phyloP scores from a whole-genome alignment of 1,140 invertebrate species.

The Drosophila tani region DNA sequence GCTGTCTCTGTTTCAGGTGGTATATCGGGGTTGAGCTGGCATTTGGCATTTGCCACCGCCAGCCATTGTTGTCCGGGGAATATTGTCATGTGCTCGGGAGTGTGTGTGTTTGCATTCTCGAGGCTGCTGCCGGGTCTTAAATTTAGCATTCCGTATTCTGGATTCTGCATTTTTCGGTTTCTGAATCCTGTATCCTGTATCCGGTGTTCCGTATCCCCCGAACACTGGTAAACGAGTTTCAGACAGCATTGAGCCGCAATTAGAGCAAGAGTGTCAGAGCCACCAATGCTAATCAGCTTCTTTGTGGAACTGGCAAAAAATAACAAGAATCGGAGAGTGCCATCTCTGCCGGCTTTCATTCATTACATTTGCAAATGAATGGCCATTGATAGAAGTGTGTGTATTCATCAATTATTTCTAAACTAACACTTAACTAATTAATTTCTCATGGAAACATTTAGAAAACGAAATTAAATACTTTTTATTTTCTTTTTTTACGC shows the following conservation, averaged over 20 bases:
- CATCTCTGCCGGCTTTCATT: too few relatives aligned
- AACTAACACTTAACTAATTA: too few relatives aligned
- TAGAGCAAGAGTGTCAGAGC: slow-evolving; percentile 11
- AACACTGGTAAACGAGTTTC: slow-evolving; percentile 1
- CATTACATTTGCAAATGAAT: neutral
- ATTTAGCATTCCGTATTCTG: slow-evolving; percentile 21
- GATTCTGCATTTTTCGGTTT: slow-evolving; percentile 3
- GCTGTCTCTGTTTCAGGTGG: slow-evolving; percentile 10
- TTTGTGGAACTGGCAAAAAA: neutral
- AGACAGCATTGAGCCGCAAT: slow-evolving; percentile 14
- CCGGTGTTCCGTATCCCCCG: neutral
- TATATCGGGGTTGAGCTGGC: slow-evolving; percentile 32
- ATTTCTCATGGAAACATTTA: neutral
- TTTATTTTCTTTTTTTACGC: neutral
- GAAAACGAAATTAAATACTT: neutral
- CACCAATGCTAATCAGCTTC: slow-evolving; percentile 9
- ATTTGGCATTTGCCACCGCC: slow-evolving; percentile 49
- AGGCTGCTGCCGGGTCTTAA: slow-evolving; percentile 19
- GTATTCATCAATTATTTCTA: too few relatives aligned
- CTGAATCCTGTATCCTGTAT: neutral
- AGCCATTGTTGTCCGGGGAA: slow-evolving; percentile 45
- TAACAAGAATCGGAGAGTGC: neutral
- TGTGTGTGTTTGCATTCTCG: slow-evolving; percentile 6
- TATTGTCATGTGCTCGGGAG: slow-evolving; percentile 28
- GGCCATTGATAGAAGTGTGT: too few relatives aligned